These are phyloP conservation scores for Chiloscyllium punctatum DNA, from an alignment of 2,797 vertebrate genomes.

Conservation along the genomic window DNA sequence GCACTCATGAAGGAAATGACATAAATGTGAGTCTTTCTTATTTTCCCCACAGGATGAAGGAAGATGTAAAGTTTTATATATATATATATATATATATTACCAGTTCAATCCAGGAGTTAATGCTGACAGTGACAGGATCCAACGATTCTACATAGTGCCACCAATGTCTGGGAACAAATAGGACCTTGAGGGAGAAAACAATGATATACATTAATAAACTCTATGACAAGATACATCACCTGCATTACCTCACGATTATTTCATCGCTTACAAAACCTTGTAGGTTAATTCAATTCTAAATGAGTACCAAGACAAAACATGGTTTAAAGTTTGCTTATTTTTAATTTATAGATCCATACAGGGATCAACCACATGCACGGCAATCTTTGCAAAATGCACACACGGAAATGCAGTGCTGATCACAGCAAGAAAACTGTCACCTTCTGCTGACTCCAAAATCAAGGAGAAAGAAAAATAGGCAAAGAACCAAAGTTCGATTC, in stretches of 20 bases:
- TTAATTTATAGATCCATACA: background rate
- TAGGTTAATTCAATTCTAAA: background rate
- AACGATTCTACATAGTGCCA: slow-evolving; percentile 96
- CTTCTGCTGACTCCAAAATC: background rate
- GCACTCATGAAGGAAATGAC: background rate
- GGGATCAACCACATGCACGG: background rate
- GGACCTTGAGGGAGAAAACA: slow-evolving; percentile 65
- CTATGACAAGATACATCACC: background rate
- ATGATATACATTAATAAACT: background rate
- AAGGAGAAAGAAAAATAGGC: background rate
- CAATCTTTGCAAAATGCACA: background rate
- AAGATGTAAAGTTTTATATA: background rate
- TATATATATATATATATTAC: slow-evolving; percentile 60
- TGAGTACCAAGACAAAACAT: background rate
- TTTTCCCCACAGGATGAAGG: background rate
- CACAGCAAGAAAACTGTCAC: background rate
- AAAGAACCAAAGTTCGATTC: background rate
- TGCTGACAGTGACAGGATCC: slow-evolving; percentile 84
- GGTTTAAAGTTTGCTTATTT: background rate
- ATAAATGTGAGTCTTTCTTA: background rate
- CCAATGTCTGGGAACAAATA: slow-evolving; percentile 89
- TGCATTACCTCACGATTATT: background rate
- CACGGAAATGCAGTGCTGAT: background rate
- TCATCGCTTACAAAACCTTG: background rate
- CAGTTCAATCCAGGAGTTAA: slow-evolving; percentile 96